Base-by-base conservation (phyloP, 1,140 invertebrate species). In the Scaptomyza montana region DNA sequence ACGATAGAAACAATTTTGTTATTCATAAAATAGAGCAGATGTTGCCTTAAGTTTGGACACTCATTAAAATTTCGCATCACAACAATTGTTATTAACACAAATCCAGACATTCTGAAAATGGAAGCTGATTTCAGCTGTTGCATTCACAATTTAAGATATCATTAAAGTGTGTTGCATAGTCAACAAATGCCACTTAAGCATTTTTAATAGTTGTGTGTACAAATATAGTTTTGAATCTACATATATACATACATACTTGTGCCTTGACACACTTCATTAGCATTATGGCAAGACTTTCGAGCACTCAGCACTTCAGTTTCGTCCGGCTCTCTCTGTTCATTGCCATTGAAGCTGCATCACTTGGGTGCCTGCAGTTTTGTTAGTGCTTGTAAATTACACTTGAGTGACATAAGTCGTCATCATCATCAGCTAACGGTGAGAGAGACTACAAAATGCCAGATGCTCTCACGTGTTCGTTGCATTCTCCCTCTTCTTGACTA, bases 351-450 rank as follows among this genome's bases (percentile, higher is more conserved):
- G n/a, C 39, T 54, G 60, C 41, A 61, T 70, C 46, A n/a, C 53
- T 41, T 64, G 51, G 55, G 4, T 19, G 25, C 36, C 25, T 46
- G 47, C 55, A 74, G 13, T 86, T 85, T 69, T 82, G 16, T 36
- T 59, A 67, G 62, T 55, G 80, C 77, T 85, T 69, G 49, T 67
- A 84, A 82, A 72, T 76, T 84, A 72, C 59, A 69, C 82, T 81
- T 47, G 53, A 81, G 70, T 80, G 77, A 74, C 65, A 86, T 77
- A 72, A 73, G 73, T 80, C 65, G 57, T 80, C 73, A 70, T 80
- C 73, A 64, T 60, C 41, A 36, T 57, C 54, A 47, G 39, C 19
- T 41, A 66, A 50, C 12, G 2, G 19, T 5, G 41, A 54, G 25
- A 16, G 12, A 16, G 36, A 50, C 25, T 21, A 21, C 36, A 49